Conservation (phyloP, 2,888 invertebrate genomes). For the Dicyrtoma fusca region DNA sequence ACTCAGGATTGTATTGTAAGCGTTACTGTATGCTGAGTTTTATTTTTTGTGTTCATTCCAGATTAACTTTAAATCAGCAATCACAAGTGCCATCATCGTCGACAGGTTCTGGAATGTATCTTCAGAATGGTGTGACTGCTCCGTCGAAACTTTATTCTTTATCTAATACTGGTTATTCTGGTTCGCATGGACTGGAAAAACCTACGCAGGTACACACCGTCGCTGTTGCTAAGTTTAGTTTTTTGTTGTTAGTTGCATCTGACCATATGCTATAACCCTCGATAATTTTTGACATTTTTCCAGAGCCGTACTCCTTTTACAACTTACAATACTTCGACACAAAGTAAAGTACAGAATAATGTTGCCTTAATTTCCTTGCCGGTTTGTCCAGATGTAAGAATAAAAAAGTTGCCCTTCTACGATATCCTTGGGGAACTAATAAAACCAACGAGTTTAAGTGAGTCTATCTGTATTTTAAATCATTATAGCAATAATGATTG, state of each 20-base stretch:
- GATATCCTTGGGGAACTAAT: constrained; percentile 84
- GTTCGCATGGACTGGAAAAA: constrained; percentile 10
- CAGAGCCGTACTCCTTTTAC: constrained; percentile 9
- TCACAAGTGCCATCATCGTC: background rate
- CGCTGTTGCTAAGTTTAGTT: too few species aligned
- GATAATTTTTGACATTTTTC: too few species aligned
- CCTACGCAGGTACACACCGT: too few species aligned
- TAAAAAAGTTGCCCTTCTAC: constrained; percentile 90
- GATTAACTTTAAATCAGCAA: constrained; percentile 9
- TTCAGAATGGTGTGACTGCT: background rate
- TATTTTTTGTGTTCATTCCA: too few species aligned
- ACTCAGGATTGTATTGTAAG: too few species aligned
- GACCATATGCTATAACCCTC: too few species aligned
- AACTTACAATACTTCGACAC: background rate
- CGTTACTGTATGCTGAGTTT: too few species aligned
- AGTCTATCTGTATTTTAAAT: constrained; percentile 63
- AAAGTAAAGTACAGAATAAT: background rate
- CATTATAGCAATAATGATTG: too few species aligned
- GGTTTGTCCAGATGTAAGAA: constrained; percentile 89
- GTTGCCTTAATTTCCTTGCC: constrained; percentile 64
- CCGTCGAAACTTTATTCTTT: background rate
- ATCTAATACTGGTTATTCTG: background rate
- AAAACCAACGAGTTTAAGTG: constrained; percentile 81
- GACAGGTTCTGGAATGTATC: background rate
- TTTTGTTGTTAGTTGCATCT: too few species aligned